Evolutionary conservation across 1,140 invertebrate genomes (phyloP).

Genomic region (Artemia franciscana): DNA sequence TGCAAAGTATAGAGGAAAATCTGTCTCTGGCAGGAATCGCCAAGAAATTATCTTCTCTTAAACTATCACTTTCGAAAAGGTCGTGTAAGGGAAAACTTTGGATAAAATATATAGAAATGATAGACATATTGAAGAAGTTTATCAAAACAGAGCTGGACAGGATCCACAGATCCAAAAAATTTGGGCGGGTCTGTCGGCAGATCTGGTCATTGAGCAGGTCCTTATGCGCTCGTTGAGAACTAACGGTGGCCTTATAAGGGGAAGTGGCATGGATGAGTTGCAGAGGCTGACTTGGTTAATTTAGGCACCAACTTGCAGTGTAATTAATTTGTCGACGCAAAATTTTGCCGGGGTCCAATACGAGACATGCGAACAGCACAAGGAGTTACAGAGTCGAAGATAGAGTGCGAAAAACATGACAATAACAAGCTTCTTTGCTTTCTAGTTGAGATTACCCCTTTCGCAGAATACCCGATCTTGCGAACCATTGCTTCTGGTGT

Average conservation of each 20-base stretch:
- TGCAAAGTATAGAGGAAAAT: no score
- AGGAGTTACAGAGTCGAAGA: no score
- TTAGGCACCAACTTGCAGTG: not conserved
- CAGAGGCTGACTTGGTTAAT: not conserved
- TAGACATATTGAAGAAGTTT: constrained; percentile 19
- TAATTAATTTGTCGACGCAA: not conserved
- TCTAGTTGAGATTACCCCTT: no score
- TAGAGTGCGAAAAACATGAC: no score
- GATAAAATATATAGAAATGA: no score
- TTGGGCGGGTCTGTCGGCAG: no score
- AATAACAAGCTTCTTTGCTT: no score
- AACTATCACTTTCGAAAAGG: no score
- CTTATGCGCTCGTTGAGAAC: constrained; percentile 23
- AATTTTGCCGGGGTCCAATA: not conserved
- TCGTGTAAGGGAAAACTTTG: no score
- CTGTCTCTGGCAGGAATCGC: no score
- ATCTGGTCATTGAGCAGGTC: no score
- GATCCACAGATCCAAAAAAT: constrained; percentile 19
- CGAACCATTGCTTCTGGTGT: not conserved
- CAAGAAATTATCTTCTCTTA: no score
- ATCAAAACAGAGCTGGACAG: constrained; percentile 19
- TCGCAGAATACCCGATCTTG: not conserved
- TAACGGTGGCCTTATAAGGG: constrained; percentile 15
- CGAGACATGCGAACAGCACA: not conserved
- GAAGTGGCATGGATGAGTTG: constrained; percentile 8